Conservation (phyloP, 2,888 invertebrate genomes). For the Drosophila nr. perissopoda region DNA sequence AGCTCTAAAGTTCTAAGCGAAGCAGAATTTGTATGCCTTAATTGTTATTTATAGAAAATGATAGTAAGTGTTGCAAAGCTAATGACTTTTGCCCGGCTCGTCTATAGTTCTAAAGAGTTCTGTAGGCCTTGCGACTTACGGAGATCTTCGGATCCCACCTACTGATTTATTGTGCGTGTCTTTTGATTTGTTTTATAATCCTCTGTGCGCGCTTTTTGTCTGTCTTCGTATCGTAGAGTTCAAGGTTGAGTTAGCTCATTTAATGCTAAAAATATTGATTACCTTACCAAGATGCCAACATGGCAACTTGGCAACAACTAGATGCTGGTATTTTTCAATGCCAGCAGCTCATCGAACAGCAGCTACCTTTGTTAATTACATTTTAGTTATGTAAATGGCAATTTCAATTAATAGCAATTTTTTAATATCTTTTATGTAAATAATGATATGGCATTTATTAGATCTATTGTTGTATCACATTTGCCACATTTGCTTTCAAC, state of each 20-base stretch:
- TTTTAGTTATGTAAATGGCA: constrained; percentile 73
- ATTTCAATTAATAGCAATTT: constrained; percentile 67
- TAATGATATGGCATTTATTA: constrained; percentile 46
- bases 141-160: constrained; percentile 45
- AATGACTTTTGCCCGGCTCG: constrained; percentile 62
- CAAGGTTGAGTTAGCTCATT: constrained; percentile 56
- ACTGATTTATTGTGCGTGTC: constrained; percentile 64
- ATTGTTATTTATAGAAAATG: constrained; percentile 80
- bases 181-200: constrained; percentile 58
- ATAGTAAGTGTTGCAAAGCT: constrained; percentile 76
- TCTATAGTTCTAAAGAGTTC: constrained; percentile 20
- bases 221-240: constrained; percentile 42
- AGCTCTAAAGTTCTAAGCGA: constrained; percentile 32
- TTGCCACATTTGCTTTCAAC: constrained; percentile 12
- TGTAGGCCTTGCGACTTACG: constrained; percentile 31
- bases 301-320: constrained; percentile 7
- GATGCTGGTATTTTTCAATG: constrained; percentile 22
- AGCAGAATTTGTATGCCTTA: constrained; percentile 65
- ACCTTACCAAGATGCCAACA: constrained; percentile 32
- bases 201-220: constrained; percentile 11
- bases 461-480: constrained; percentile 30
- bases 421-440: constrained; percentile 45
- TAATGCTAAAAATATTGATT: constrained; percentile 74
- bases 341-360: constrained; percentile 35
- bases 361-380: constrained; percentile 67